A percentile compares a stretch with the other conserved stretches of the same genome.
Evolutionary conservation across 2,797 vertebrate species (phyloP).

Genomic region (Girardinus metallicus): DNA sequence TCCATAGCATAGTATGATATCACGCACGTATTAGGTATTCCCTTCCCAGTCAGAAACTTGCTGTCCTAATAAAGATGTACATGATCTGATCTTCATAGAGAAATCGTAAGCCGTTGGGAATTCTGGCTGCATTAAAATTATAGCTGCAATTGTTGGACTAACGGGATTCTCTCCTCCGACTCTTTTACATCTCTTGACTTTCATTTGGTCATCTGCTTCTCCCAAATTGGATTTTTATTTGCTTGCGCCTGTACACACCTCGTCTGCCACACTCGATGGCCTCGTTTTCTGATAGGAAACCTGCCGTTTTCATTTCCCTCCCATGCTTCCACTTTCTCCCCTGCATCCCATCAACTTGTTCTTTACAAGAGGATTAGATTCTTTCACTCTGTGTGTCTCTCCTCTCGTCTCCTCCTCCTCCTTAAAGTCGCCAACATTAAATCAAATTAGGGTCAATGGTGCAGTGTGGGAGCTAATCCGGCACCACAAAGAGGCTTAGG

Average conservation of each 20-base stretch:
- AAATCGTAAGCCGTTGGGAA: constrained; percentile 74
- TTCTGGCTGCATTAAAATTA: constrained; percentile 78
- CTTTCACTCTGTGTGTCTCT: constrained; percentile 60
- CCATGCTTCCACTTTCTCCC: constrained; percentile 43
- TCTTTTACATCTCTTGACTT: constrained; percentile 55
- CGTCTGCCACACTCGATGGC: constrained; percentile 71
- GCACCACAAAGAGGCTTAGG: constrained; percentile 81
- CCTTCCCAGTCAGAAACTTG: constrained; percentile 22
- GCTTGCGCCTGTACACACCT: constrained; percentile 68
- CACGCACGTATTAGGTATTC: constrained; percentile 12
- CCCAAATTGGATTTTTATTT: constrained; percentile 77
- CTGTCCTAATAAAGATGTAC: constrained; percentile 63
- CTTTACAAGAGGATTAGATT: constrained; percentile 82
- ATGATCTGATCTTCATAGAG: constrained; percentile 63
- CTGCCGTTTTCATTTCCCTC: constrained; percentile 72
- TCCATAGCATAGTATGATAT: too few relatives aligned
- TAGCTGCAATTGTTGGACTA: constrained; percentile 75
- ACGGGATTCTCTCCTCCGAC: constrained; percentile 69
- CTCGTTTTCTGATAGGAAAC: constrained; percentile 67
- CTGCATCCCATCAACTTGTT: constrained; percentile 75
- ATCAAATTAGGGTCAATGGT: constrained; percentile 85
- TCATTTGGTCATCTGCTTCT: constrained; percentile 59
- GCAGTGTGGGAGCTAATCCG: constrained; percentile 81
- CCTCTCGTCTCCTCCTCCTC: constrained; percentile 61
- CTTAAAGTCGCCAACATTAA: constrained; percentile 83